These are phyloP conservation scores for Epirrhoe tristata DNA, from an alignment of 2,888 invertebrate species.

Conservation along the genomic window DNA sequence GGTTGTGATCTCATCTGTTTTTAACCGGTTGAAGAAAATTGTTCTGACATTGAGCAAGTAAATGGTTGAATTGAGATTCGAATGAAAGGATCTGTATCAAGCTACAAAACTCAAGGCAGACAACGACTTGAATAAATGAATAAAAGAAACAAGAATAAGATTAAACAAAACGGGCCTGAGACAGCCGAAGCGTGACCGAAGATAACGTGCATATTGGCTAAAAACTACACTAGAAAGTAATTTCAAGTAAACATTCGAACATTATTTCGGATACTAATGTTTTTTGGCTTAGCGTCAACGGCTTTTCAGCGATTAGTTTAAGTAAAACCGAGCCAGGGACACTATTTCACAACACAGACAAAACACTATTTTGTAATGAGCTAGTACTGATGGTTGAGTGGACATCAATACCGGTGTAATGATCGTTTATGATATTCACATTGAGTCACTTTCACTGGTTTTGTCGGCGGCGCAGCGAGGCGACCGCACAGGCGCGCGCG, in stretches of 20 bases:
- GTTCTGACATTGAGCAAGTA: constrained; percentile 44
- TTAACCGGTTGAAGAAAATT: constrained; percentile 32
- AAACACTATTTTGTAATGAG: constrained; percentile 37
- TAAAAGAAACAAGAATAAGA: constrained; percentile 53
- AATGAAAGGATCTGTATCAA: constrained; percentile 52
- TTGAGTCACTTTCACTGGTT: constrained; percentile 74
- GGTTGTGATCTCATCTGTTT: constrained; percentile 33
- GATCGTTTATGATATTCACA: constrained; percentile 43
- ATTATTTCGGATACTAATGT: constrained; percentile 29
- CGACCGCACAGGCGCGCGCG: constrained; percentile 73
- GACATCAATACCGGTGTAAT: constrained; percentile 33
- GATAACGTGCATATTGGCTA: constrained; percentile 64
- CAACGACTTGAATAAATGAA: constrained; percentile 51
- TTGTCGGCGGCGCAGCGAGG: constrained; percentile 49
- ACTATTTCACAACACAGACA: constrained; percentile 47
- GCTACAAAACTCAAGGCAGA: constrained; percentile 54
- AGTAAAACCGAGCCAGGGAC: constrained; percentile 42
- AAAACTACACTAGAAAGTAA: constrained; percentile 64
- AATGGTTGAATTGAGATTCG: constrained; percentile 40
- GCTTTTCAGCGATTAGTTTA: constrained; percentile 28
- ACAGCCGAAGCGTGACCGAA: constrained; percentile 65
- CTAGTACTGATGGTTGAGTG: constrained; percentile 30
- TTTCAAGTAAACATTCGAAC: constrained; percentile 35
- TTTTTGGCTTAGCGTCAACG: constrained; percentile 6
- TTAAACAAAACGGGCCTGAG: constrained; percentile 57